Conservation (phyloP, 2,888 invertebrate species). For the Pristionchus maxplancki region DNA sequence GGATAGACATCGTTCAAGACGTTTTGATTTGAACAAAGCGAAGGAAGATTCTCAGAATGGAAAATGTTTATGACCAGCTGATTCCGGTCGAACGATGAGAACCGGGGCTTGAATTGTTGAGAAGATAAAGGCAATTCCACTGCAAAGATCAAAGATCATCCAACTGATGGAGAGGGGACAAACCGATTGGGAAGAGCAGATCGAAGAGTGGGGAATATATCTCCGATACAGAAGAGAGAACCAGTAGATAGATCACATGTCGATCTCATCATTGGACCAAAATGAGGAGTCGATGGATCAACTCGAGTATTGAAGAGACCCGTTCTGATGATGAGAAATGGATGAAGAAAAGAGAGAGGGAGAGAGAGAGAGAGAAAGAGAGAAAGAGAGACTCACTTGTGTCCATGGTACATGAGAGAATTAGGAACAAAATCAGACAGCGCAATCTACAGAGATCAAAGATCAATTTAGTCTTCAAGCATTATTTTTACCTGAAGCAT, state of each 20-base stretch:
- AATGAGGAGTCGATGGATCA: slow-evolving; percentile 75
- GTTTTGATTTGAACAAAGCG: not conserved
- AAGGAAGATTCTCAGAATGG: not conserved
- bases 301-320: slow-evolving; percentile 75
- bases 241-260: slow-evolving; percentile 64
- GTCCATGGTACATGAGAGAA: slow-evolving; percentile 75
- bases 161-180: not conserved
- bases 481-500: slow-evolving; percentile 7
- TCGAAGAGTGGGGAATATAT: slow-evolving; percentile 73
- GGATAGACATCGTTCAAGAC: not conserved
- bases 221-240: slow-evolving; percentile 73
- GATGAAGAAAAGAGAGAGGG: not conserved
- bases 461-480: not conserved
- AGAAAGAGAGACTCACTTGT: slow-evolving; percentile 56
- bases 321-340: slow-evolving; percentile 55
- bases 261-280: slow-evolving; percentile 76
- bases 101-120: slow-evolving; percentile 64
- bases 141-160: slow-evolving; percentile 43
- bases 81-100: slow-evolving; percentile 61
- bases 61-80: slow-evolving; percentile 53
- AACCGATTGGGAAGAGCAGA: slow-evolving; percentile 60
- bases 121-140: slow-evolving; percentile 66
- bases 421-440: slow-evolving; percentile 76
- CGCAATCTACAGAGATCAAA: slow-evolving; percentile 60
- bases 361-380: no score